Evolutionary conservation across 2,113 vertebrate genomes (phyloP), one percentile per base, ranked within the genome.

Genomic region (Cottus gobio): DNA sequence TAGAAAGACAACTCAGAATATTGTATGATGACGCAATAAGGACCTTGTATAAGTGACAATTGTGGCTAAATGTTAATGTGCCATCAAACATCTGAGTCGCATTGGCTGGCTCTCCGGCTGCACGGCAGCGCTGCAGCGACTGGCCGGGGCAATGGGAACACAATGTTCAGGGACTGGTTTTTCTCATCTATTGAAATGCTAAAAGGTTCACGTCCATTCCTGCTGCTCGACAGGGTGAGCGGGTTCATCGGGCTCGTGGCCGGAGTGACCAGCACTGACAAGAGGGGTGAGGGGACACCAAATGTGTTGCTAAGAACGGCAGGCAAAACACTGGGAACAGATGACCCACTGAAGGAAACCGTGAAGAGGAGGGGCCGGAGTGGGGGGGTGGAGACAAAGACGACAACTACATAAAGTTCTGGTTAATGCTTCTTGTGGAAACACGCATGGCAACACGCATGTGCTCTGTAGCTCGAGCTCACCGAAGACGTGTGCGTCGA

Each of bases 141-240:
- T 54, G 37, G 60, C 62, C 70, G 42, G 42, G 66, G 34, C 52
- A 44, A 60, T 30, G 10, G 46, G 79, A 80, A 78, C 82, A 80
- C 61, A 85, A 77, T 82, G 75, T 75, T 85, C 77, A 74, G 63
- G 46, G 63, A 42, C 74, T 64, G 31, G 20, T 78, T 65, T 73
- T 77, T 36, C 62, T 86, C 16, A 22, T 82, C 57, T 75, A 79
- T 75, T 81, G 61, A 87, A 77, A 89, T 77, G 79, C 67, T 76
- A 71, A 87, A 75, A 71, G 76, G 70, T 69, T 78, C 44, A 76
- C 62, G 71, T 66, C 75, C 79, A 58, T 67, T 60, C 36, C 30
- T 48, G n/a, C 56, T 31, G 64, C 39, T 67, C 12, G 1, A 37
- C 12, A 3, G 60, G 64, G 74, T 75, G 79, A 87, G 65, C 30